phyloP scores from a whole-genome alignment of 2,888 invertebrate species.

The Clunio marinus region DNA sequence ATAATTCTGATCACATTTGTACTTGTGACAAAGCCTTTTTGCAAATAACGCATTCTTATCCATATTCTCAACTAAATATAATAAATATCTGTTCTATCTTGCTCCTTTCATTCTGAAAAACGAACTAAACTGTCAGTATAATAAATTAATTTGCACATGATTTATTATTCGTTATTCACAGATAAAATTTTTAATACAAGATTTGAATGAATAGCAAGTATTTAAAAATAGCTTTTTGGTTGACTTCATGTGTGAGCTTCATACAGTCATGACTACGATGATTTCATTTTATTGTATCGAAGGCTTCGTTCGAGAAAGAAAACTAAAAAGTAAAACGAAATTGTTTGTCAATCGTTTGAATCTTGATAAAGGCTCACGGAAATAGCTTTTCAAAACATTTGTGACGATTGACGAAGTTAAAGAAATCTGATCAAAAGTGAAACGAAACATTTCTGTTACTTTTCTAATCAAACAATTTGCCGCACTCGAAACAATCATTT shows the following conservation, averaged over 20 bases:
- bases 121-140: conserved; percentile 36
- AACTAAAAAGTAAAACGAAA: neutral
- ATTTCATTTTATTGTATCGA: too few species aligned
- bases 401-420: neutral
- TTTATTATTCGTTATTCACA: conserved; percentile 30
- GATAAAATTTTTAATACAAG: neutral
- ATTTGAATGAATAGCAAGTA: too few species aligned
- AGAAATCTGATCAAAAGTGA: conserved; percentile 23
- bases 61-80: too few species aligned
- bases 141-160: conserved; percentile 38
- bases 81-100: too few species aligned
- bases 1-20: too few species aligned
- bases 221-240: too few species aligned
- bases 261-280: too few species aligned
- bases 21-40: too few species aligned
- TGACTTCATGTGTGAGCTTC: neutral
- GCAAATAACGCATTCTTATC: too few species aligned
- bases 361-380: conserved; percentile 28
- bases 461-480: conserved; percentile 31
- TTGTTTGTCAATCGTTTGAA: conserved; percentile 18
- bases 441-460: neutral
- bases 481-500: conserved; percentile 15
- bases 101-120: too few species aligned
- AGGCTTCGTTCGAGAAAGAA: too few species aligned
- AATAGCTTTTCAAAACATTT: conserved; percentile 19